phyloP scores from a whole-genome alignment of 2,888 invertebrate genomes.

The Agrochola circellaris region DNA sequence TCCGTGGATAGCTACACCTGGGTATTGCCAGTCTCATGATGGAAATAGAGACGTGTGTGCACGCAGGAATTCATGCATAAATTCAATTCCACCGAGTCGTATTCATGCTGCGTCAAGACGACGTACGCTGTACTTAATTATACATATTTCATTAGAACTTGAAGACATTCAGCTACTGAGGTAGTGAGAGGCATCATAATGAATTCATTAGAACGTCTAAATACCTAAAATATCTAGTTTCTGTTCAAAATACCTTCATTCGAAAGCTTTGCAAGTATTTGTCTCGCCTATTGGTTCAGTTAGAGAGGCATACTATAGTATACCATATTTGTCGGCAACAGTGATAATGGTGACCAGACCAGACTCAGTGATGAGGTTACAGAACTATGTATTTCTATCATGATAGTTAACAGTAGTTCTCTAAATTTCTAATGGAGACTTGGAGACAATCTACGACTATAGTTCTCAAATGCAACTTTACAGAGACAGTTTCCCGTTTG shows the following conservation, averaged over 20 bases:
- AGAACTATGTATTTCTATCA: constrained; percentile 45
- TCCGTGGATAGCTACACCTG: constrained; percentile 31
- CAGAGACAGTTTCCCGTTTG: constrained; percentile 2
- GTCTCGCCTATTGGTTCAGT: constrained; percentile 23
- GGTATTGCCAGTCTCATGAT: constrained; percentile 20
- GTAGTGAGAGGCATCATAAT: constrained; percentile 36
- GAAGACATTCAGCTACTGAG: constrained; percentile 26
- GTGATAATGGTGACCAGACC: background rate
- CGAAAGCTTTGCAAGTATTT: constrained; percentile 37
- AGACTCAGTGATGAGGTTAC: constrained; percentile 15
- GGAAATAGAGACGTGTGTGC: constrained; percentile 48
- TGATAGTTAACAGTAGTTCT: constrained; percentile 13
- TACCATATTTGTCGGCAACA: background rate
- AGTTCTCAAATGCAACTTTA: constrained; percentile 25
- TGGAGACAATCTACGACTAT: constrained; percentile 16
- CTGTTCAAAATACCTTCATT: constrained; percentile 21
- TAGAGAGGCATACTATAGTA: background rate
- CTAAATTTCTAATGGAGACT: constrained; percentile 9
- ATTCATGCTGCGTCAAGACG: constrained; percentile 42
- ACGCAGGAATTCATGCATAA: constrained; percentile 59
- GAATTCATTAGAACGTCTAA: constrained; percentile 10
- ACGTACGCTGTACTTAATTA: constrained; percentile 34
- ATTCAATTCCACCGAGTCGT: constrained; percentile 50
- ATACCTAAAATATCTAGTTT: constrained; percentile 10
- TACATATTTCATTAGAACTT: constrained; percentile 47